A percentile compares a stretch with the other conserved stretches of the same genome.
These are phyloP conservation scores for Gallinago nigripennis DNA, from an alignment of 2,797 vertebrate species.

Conservation along the genomic window DNA sequence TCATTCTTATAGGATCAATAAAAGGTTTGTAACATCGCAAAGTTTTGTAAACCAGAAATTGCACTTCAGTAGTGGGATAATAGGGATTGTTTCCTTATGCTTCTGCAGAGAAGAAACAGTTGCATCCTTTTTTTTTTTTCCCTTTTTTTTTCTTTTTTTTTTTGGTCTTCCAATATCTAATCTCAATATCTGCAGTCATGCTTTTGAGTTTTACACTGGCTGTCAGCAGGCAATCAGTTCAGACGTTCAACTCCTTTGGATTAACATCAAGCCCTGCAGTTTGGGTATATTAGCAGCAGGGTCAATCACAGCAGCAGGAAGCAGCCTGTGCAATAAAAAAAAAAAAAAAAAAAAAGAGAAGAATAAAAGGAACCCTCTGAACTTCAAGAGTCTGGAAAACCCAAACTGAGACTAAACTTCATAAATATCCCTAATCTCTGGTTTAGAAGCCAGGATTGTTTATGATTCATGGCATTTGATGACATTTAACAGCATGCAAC, in stretches of 20 bases:
- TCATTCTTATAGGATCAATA: conserved; percentile 53
- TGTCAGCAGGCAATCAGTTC: conserved; percentile 54
- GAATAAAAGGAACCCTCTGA: conserved; percentile 48
- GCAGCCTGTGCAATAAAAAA: conserved; percentile 5
- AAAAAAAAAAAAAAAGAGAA: background rate
- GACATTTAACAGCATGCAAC: conserved; percentile 63
- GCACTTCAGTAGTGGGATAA: background rate
- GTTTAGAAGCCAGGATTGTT: conserved; percentile 66
- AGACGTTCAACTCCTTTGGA: conserved; percentile 21
- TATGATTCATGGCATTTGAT: conserved; percentile 68
- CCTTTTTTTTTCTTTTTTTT: background rate
- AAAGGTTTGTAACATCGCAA: conserved; percentile 29
- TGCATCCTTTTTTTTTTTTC: background rate
- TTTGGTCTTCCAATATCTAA: background rate
- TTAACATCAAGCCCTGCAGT: conserved; percentile 25
- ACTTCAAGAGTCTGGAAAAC: conserved; percentile 63
- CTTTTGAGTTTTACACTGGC: conserved; percentile 48
- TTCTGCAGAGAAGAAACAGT: background rate
- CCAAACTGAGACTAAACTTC: conserved; percentile 66
- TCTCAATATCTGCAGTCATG: conserved; percentile 36
- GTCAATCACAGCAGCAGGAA: conserved; percentile 52
- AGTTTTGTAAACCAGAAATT: conserved; percentile 39
- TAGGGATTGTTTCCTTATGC: background rate
- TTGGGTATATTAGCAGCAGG: conserved; percentile 52
- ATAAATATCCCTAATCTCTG: conserved; percentile 68